Percentiles rank a stretch among this genome's conserved stretches.
phyloP scores from a whole-genome alignment of 2,888 invertebrate genomes.

The Napeogenes inachia region DNA sequence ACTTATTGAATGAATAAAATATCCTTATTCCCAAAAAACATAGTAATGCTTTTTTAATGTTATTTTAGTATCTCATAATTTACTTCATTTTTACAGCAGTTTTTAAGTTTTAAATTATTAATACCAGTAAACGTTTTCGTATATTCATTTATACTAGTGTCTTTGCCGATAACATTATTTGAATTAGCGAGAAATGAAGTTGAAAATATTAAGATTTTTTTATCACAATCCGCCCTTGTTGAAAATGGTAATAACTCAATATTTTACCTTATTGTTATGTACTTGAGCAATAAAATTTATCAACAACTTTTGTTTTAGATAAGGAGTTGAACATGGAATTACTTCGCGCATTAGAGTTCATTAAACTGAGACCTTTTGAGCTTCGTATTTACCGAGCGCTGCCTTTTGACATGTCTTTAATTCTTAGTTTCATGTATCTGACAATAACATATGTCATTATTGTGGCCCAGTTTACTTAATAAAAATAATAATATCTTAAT shows the following conservation, averaged over 20 bases:
- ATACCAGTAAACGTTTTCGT: too few species aligned
- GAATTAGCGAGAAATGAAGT: constrained; percentile 4
- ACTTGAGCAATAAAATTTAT: too few species aligned
- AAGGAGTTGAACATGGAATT: background rate
- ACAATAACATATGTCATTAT: background rate
- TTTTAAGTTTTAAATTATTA: too few species aligned
- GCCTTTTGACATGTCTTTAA: constrained; percentile 2
- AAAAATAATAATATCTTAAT: too few species aligned
- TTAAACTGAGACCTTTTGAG: background rate
- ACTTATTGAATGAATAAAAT: too few species aligned
- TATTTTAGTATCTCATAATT: too few species aligned
- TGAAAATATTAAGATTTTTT: background rate
- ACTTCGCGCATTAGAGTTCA: background rate
- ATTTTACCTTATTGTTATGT: background rate
- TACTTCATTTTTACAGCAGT: too few species aligned
- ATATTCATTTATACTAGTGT: background rate
- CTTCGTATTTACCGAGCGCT: background rate
- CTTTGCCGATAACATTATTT: background rate
- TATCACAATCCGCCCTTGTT: background rate
- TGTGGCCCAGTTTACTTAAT: background rate
- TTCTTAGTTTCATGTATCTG: background rate
- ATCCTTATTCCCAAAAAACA: too few species aligned
- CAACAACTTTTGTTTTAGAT: background rate
- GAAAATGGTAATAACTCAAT: background rate
- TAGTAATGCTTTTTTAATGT: too few species aligned